Evolutionary conservation across 2,113 vertebrate genomes (phyloP), one percentile per base, ranked within the genome.

Genomic region (Lontra canadensis): DNA sequence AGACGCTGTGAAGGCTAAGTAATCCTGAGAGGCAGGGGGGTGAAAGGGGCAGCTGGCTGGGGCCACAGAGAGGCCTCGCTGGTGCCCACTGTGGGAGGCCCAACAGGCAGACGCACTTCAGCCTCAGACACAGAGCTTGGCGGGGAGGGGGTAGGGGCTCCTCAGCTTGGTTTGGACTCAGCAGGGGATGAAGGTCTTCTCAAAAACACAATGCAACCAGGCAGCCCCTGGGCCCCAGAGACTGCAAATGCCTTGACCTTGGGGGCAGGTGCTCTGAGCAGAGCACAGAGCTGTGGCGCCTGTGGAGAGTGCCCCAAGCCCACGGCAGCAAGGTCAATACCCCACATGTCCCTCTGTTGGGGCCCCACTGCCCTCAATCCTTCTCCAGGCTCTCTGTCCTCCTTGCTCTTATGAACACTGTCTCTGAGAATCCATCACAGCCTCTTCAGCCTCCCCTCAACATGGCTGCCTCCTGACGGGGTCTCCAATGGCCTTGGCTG

Each of bases 41-140:
- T 95, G 67, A 88, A 74, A 78, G 65, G 69, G 83, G 79, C 80
- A 96, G 96, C 93, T 93, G 93, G 86, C 78, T 63, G 55, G 73
- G 88, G 93, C 87, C 96, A 90, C 0, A 1, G 13, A 76, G 65
- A 78, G 67, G 86, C 73, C 76, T 57, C 0, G 1, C 20, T 39
- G 84, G 67, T 20, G 39, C 31, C 94, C n/a, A 5, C 17, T 20
- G 39, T 4, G 4, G 91, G 90, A 88, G 82, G 84, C 63, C 87
- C 55, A n/a, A 31, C 3, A 59, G 85, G 42, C 90, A 87, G 69
- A 74, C 34, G 65, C 0, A 1, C 47, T 44, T 42, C 31, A 9
- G 57, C 47, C 73, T 52, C 26, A 7, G 26, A 80, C 18, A 26
- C 59, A 21, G 15, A 92, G 39, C 82, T 47, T 14, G 79, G 55